phyloP scores from a whole-genome alignment of 2,113 vertebrate genomes.

The Synchiropus splendidus region DNA sequence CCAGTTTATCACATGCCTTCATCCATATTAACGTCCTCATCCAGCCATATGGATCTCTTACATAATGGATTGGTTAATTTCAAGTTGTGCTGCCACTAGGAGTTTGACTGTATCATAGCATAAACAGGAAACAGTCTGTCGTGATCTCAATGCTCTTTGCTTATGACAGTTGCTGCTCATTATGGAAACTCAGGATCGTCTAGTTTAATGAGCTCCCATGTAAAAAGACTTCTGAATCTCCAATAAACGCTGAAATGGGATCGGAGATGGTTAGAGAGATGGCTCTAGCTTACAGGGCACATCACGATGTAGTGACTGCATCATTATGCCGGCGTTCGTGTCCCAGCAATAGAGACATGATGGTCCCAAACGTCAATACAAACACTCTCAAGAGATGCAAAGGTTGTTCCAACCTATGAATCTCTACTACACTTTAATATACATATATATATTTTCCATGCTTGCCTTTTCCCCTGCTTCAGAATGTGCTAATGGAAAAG shows the following conservation, averaged over 20 bases:
- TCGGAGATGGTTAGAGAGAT: slow-evolving; percentile 21
- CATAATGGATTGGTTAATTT: slow-evolving; percentile 3
- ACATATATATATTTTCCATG: not conserved
- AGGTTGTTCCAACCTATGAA: slow-evolving; percentile 9
- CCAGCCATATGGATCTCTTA: slow-evolving; percentile 44
- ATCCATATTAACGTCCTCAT: slow-evolving; percentile 46
- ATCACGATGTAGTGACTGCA: slow-evolving; percentile 20
- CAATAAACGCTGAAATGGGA: slow-evolving; percentile 27
- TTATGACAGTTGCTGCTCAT: slow-evolving; percentile 9
- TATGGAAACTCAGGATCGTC: slow-evolving; percentile 22
- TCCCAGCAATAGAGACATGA: slow-evolving; percentile 12
- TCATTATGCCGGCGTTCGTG: slow-evolving; percentile 28
- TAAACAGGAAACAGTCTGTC: too few species aligned
- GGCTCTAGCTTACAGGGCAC: slow-evolving; percentile 19
- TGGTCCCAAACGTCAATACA: slow-evolving; percentile 13
- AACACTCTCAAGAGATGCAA: slow-evolving; percentile 1
- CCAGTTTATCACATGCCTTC: slow-evolving; percentile 38
- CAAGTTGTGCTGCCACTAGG: too few species aligned
- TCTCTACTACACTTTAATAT: too few species aligned
- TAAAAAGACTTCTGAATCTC: slow-evolving; percentile 14
- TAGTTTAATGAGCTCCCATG: slow-evolving; percentile 31
- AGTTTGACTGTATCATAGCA: too few species aligned
- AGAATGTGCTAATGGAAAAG: not conserved
- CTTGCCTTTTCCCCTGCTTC: not conserved
- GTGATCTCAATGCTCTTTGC: not conserved